These are phyloP conservation scores for Cactoblastis cactorum DNA, from an alignment of 2,888 invertebrate genomes.

Conservation along the genomic window DNA sequence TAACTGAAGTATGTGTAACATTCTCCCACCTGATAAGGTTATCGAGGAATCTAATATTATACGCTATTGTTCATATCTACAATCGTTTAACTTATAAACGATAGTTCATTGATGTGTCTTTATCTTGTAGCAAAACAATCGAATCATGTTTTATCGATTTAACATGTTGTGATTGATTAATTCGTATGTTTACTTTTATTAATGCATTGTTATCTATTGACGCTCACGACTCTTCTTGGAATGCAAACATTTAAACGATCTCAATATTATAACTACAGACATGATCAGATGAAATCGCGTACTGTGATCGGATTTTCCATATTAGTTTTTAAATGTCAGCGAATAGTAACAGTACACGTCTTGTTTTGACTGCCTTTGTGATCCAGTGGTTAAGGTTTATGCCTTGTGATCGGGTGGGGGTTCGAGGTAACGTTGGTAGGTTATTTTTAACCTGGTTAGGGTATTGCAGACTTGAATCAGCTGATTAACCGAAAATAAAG, in stretches of 20 bases:
- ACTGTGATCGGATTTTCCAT: slow-evolving; percentile 34
- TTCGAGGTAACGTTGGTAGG: too few species aligned
- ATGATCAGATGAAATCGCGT: slow-evolving; percentile 42
- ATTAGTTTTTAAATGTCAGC: slow-evolving; percentile 38
- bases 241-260: slow-evolving; percentile 55
- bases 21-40: slow-evolving; percentile 47
- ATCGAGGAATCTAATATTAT: slow-evolving; percentile 63
- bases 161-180: slow-evolving; percentile 53
- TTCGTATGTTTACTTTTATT: slow-evolving; percentile 54
- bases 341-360: slow-evolving; percentile 25
- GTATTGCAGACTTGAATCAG: too few species aligned
- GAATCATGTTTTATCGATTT: slow-evolving; percentile 39
- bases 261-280: slow-evolving; percentile 47
- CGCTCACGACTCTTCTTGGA: slow-evolving; percentile 43
- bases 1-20: slow-evolving; percentile 50
- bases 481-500: too few species aligned
- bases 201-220: slow-evolving; percentile 52
- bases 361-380: too few species aligned
- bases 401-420: too few species aligned
- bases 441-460: too few species aligned
- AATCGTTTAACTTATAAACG: slow-evolving; percentile 40
- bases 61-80: slow-evolving; percentile 42
- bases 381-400: too few species aligned
- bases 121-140: slow-evolving; percentile 45
- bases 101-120: slow-evolving; percentile 49